These are phyloP conservation scores for Typhlomys cinereus DNA, from an alignment of 2,113 vertebrate genomes.

Conservation along the genomic window DNA sequence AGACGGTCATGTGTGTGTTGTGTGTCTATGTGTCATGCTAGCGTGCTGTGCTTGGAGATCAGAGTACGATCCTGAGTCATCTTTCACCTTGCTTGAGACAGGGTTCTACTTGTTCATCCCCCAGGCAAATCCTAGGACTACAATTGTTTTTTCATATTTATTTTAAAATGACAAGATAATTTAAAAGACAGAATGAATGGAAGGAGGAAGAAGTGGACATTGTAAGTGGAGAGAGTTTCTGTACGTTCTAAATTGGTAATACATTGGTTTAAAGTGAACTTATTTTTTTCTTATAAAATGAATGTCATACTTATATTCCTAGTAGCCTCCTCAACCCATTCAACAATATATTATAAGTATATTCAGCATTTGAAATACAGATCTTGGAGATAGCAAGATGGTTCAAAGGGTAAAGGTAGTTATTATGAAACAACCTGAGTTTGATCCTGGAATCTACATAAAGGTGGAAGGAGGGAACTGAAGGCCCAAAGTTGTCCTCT, in stretches of 20 bases:
- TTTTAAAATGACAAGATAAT: not conserved
- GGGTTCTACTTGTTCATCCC: no score
- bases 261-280: not conserved
- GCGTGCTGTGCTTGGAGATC: no score
- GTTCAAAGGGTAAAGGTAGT: no score
- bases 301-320: not conserved
- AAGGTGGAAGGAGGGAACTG: no score
- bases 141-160: not conserved
- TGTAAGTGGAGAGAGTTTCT: not conserved
- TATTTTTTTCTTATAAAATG: slow-evolving; percentile 9
- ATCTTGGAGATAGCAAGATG: no score
- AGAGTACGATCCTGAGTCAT: no score
- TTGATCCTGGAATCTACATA: no score
- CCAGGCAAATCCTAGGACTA: not conserved
- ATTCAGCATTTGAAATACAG: not conserved
- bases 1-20: not conserved
- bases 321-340: not conserved
- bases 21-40: no score
- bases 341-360: not conserved
- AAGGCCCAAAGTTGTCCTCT: no score
- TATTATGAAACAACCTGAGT: no score
- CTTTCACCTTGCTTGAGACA: no score
- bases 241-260: not conserved
- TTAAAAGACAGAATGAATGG: not conserved
- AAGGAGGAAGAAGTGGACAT: not conserved